These are phyloP conservation scores for Tokudaia tokunoshimensis DNA, from an alignment of 2,797 vertebrate genomes.

Conservation along the genomic window DNA sequence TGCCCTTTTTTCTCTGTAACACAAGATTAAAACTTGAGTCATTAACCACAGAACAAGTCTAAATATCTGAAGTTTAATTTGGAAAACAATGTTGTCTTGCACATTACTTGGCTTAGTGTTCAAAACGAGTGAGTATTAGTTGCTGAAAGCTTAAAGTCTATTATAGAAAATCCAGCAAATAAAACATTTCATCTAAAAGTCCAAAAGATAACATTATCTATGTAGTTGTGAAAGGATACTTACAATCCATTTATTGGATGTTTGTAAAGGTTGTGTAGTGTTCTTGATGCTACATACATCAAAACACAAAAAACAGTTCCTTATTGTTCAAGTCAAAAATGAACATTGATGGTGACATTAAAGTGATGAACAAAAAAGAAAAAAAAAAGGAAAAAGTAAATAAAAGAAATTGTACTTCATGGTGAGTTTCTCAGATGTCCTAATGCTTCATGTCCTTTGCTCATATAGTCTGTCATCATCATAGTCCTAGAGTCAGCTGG, in stretches of 20 bases:
- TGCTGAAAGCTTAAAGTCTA: background rate
- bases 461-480: background rate
- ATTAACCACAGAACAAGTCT: slow-evolving; percentile 14
- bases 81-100: background rate
- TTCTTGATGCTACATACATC: background rate
- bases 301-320: background rate
- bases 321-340: background rate
- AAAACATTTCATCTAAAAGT: background rate
- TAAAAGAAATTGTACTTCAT: background rate
- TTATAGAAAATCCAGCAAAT: slow-evolving; percentile 38
- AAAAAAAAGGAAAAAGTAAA: background rate
- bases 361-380: background rate
- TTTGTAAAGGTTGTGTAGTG: background rate
- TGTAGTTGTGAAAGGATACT: slow-evolving; percentile 27
- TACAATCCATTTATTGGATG: background rate
- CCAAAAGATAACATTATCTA: background rate
- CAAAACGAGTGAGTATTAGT: slow-evolving; percentile 20
- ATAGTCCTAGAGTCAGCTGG: background rate
- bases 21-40: slow-evolving; percentile 57
- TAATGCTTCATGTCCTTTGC: background rate
- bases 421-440: background rate
- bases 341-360: background rate
- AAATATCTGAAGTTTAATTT: slow-evolving; percentile 56
- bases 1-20: slow-evolving; percentile 40
- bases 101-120: slow-evolving; percentile 18